Evolutionary conservation across 2,888 invertebrate genomes (phyloP).

Genomic region (Leptinotarsa rubiginosa): DNA sequence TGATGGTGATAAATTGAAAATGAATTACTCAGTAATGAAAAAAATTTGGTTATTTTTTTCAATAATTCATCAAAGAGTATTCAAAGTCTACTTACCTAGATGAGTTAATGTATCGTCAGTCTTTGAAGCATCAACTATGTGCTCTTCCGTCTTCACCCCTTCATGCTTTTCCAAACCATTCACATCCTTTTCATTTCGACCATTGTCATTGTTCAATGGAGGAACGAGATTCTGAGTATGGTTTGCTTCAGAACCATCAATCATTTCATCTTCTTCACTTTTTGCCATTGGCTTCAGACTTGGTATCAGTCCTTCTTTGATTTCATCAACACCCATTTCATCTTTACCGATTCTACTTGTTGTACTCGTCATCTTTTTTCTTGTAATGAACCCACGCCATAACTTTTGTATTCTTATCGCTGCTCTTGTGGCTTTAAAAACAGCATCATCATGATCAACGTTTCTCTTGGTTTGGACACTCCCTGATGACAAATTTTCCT

Average conservation of each 20-base stretch:
- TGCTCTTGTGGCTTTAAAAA: constrained; percentile 30
- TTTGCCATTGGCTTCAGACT: not conserved
- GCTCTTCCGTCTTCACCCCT: not conserved
- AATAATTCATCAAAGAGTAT: not conserved
- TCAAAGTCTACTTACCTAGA: not conserved
- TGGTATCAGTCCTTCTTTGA: not conserved
- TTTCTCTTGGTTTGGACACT: not conserved
- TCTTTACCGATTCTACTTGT: not conserved
- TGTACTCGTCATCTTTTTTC: constrained; percentile 29
- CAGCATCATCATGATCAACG: constrained; percentile 10
- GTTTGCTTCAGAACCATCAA: not conserved
- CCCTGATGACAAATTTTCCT: not conserved
- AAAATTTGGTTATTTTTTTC: too few species aligned
- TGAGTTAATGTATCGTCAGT: not conserved
- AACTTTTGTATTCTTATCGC: constrained; percentile 45
- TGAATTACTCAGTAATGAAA: too few species aligned
- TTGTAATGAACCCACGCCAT: constrained; percentile 45
- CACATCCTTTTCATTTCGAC: not conserved
- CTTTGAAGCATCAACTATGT: not conserved
- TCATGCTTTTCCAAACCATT: not conserved
- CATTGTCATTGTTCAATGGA: not conserved
- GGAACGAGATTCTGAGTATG: not conserved
- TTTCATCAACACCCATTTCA: not conserved
- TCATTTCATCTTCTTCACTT: not conserved
- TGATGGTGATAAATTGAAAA: too few species aligned